phyloP scores from a whole-genome alignment of 2,797 vertebrate genomes.

The Mycteria americana region DNA sequence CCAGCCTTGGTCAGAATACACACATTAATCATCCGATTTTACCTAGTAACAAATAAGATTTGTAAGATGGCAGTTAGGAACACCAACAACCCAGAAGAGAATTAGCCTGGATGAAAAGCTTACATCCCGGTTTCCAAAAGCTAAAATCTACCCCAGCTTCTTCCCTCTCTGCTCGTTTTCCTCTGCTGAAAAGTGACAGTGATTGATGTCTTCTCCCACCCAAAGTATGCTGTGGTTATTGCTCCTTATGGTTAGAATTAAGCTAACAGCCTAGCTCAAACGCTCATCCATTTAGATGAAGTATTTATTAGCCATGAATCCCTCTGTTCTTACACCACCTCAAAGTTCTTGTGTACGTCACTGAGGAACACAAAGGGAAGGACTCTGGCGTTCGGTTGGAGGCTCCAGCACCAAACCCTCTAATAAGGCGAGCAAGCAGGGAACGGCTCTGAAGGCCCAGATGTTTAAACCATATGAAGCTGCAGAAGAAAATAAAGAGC shows the following conservation, averaged over 20 bases:
- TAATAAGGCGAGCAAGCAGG: conserved; percentile 34
- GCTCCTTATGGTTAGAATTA: conserved; percentile 57
- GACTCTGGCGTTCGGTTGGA: conserved; percentile 11
- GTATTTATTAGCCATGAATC: conserved; percentile 54
- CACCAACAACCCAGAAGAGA: not conserved
- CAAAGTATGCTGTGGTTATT: conserved; percentile 39
- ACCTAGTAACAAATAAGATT: not conserved
- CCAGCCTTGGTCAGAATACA: not conserved
- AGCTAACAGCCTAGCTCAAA: conserved; percentile 55
- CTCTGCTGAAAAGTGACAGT: conserved; percentile 55
- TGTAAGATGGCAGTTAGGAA: not conserved
- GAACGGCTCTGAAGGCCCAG: conserved; percentile 38
- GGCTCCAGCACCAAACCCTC: conserved; percentile 49
- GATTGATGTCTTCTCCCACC: conserved; percentile 54
- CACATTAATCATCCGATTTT: not conserved
- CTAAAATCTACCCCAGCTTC: not conserved
- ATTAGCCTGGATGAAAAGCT: not conserved
- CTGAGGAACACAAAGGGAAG: conserved; percentile 35
- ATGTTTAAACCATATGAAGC: conserved; percentile 64
- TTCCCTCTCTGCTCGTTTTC: not conserved
- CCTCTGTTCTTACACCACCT: conserved; percentile 67
- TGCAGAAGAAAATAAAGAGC: conserved; percentile 61
- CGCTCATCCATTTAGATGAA: conserved; percentile 57
- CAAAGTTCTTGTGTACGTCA: conserved; percentile 60
- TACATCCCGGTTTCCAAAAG: not conserved